A percentile compares a stretch with the other conserved stretches of the same genome.
These are phyloP conservation scores for Uloborus plumipes DNA, from an alignment of 2,888 invertebrate species.

Conservation along the genomic window DNA sequence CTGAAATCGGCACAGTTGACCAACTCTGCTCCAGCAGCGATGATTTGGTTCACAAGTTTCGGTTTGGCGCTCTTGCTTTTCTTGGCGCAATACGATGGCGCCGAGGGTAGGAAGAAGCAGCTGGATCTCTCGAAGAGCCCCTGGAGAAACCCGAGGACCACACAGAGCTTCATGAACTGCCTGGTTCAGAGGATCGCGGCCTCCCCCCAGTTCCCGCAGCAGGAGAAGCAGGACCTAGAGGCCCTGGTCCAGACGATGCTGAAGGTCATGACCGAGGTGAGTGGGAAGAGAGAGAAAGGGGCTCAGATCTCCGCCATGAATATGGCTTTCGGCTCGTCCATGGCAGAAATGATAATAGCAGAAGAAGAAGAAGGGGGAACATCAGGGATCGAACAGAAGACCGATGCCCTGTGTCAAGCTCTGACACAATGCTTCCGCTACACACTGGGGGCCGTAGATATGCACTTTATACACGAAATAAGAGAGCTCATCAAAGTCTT, in stretches of 20 bases:
- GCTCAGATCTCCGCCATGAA: constrained; percentile 34
- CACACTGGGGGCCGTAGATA: constrained; percentile 13
- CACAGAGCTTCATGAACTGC: constrained; percentile 41
- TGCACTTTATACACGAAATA: constrained; percentile 37
- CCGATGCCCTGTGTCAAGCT: constrained; percentile 18
- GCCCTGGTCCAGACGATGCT: constrained; percentile 37
- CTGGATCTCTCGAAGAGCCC: constrained; percentile 17
- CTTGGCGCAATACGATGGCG: constrained; percentile 3
- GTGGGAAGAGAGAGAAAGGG: neutral
- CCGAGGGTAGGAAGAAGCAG: constrained; percentile 4
- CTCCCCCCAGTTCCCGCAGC: constrained; percentile 27
- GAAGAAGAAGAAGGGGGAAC: constrained; percentile 23
- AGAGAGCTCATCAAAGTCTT: constrained; percentile 45
- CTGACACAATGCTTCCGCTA: constrained; percentile 27
- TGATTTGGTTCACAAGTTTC: constrained; percentile 48
- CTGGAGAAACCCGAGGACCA: constrained; percentile 31
- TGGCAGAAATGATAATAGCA: constrained; percentile 42
- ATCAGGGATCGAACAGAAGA: constrained; percentile 6
- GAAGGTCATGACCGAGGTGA: constrained; percentile 7
- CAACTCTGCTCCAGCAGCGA: constrained; percentile 13
- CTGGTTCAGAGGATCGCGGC: constrained; percentile 27
- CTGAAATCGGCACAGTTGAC: neutral
- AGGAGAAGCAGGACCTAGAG: constrained; percentile 48
- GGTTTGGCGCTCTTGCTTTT: constrained; percentile 22
- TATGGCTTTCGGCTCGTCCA: constrained; percentile 41